These are phyloP conservation scores for Rousettus madagascariensis DNA, from an alignment of 2,797 vertebrate species.

Conservation along the genomic window DNA sequence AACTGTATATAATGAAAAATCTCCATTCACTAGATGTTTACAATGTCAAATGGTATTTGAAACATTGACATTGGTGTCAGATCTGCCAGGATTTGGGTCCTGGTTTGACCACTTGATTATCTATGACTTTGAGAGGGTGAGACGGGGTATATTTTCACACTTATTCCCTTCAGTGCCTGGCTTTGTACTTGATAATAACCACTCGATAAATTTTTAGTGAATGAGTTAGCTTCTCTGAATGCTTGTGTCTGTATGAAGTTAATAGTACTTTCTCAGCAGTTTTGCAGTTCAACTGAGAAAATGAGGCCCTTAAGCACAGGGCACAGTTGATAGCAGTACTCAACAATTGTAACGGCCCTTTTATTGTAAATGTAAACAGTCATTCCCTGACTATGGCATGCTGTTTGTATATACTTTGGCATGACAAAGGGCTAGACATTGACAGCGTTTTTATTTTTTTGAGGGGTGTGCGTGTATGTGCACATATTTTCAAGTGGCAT, in stretches of 20 bases:
- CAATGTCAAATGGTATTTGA: not conserved
- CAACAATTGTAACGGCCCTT: not conserved
- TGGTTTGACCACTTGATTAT: not conserved
- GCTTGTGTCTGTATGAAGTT: not conserved
- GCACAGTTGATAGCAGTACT: not conserved
- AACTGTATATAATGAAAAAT: constrained; percentile 7
- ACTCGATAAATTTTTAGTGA: not conserved
- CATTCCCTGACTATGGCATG: not conserved
- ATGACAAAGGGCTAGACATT: not conserved
- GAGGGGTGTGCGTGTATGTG: not conserved
- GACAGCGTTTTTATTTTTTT: constrained; percentile 22
- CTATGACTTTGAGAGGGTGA: not conserved
- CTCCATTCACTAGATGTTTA: not conserved
- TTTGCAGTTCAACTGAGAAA: constrained; percentile 27
- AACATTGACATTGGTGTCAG: not conserved
- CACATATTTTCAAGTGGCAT: not conserved
- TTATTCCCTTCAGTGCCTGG: not conserved
- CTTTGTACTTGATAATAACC: not conserved
- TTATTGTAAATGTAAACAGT: not conserved
- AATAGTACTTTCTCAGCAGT: not conserved
- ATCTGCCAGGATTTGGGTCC: not conserved
- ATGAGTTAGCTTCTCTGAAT: not conserved
- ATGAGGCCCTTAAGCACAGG: not conserved
- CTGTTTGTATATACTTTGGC: not conserved
- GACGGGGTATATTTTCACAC: constrained; percentile 8